Conservation (phyloP, 2,113 vertebrate species). For the Haplochromis vanheusdeni region DNA sequence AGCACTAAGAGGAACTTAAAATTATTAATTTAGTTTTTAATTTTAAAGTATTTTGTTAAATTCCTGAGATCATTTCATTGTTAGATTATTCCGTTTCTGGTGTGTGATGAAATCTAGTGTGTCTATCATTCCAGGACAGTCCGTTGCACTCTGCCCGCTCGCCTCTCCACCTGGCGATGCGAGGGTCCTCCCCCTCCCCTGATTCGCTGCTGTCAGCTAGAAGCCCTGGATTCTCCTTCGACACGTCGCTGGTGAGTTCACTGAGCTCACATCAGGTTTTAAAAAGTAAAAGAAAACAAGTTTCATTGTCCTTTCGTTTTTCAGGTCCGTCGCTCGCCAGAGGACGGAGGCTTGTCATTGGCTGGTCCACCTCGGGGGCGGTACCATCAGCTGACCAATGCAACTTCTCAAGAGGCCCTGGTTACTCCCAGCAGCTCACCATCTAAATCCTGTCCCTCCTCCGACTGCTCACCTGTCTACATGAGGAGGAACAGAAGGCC, state of each 20-base stretch:
- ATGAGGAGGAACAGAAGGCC: conserved; percentile 68
- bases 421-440: conserved; percentile 66
- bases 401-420: conserved; percentile 80
- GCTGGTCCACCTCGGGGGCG: conserved; percentile 66
- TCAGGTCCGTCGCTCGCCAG: conserved; percentile 61
- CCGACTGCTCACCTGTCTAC: conserved; percentile 78
- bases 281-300: neutral
- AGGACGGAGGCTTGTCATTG: conserved; percentile 63
- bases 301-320: neutral
- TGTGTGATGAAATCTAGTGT: neutral
- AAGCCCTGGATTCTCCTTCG: conserved; percentile 74
- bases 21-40: neutral
- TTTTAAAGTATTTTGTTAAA: neutral
- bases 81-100: neutral
- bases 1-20: neutral
- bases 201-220: conserved; percentile 58
- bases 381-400: conserved; percentile 78
- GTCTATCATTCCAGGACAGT: conserved; percentile 57
- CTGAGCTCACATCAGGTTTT: neutral
- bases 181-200: conserved; percentile 63
- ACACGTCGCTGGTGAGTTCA: conserved; percentile 58
- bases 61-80: neutral
- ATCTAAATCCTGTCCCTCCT: conserved; percentile 75
- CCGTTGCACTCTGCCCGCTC: conserved; percentile 70
- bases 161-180: conserved; percentile 68